A percentile compares a stretch with the other conserved stretches of the same genome.
Conservation (phyloP, 2,113 vertebrate species). For the Gavialis gangeticus region DNA sequence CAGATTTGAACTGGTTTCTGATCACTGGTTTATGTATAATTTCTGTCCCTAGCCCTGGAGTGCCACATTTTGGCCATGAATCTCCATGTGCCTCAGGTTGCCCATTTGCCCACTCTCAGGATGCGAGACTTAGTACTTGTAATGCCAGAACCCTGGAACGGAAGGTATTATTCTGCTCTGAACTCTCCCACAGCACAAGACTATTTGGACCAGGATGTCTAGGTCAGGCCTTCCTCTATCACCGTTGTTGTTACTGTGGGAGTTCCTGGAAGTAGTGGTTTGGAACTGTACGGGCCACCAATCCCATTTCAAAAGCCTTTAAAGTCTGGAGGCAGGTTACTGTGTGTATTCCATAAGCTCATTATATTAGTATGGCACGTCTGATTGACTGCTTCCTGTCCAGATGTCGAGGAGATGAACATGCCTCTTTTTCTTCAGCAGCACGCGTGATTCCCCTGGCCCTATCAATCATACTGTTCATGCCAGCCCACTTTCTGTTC, state of each 20-base stretch:
- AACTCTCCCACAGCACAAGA: neutral
- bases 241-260: neutral
- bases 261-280: neutral
- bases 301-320: neutral
- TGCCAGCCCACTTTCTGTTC: neutral
- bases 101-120: neutral
- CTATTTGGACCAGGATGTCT: neutral
- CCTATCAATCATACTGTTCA: neutral
- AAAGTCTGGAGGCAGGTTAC: neutral
- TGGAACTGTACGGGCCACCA: neutral
- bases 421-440: neutral
- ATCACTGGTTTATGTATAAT: too few relatives aligned
- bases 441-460: neutral
- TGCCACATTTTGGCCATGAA: conserved; percentile 9
- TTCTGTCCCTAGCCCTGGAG: neutral
- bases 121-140: neutral
- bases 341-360: neutral
- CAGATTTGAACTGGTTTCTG: too few relatives aligned
- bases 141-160: conserved; percentile 8
- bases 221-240: neutral
- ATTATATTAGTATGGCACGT: neutral
- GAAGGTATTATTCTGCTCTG: neutral
- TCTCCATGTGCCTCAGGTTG: neutral
- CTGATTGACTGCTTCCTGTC: neutral
- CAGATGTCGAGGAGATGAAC: neutral